Conservation (phyloP, 2,888 invertebrate species). For the Cheilosia vulpina region DNA sequence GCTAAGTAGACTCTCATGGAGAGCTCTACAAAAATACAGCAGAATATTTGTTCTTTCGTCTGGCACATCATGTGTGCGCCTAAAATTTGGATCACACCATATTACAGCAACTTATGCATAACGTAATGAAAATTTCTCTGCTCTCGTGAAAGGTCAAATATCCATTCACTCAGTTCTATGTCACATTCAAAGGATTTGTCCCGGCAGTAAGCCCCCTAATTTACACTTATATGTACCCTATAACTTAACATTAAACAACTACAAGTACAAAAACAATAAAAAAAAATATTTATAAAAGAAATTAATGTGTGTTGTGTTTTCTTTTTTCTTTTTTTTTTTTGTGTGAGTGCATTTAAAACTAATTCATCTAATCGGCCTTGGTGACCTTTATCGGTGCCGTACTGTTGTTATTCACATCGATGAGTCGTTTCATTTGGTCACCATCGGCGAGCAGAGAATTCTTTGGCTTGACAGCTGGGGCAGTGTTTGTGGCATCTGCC, state of each 20-base stretch:
- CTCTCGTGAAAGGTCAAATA: slow-evolving; percentile 5
- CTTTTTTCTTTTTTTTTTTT: background rate
- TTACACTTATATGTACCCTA: slow-evolving; percentile 59
- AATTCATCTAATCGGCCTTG: slow-evolving; percentile 78
- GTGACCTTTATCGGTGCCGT: slow-evolving; percentile 76
- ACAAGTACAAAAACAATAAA: slow-evolving; percentile 35
- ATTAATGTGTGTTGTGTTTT: background rate
- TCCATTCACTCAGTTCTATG: slow-evolving; percentile 59
- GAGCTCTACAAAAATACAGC: slow-evolving; percentile 47
- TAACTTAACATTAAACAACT: slow-evolving; percentile 46
- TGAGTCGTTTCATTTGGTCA: slow-evolving; percentile 80
- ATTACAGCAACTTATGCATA: background rate
- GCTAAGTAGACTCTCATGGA: slow-evolving; percentile 66
- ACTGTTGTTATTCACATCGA: slow-evolving; percentile 81
- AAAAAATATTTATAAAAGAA: slow-evolving; percentile 25
- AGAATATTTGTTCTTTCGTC: slow-evolving; percentile 12
- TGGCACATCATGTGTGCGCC: background rate
- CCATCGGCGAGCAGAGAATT: slow-evolving; percentile 78
- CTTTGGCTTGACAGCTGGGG: slow-evolving; percentile 77
- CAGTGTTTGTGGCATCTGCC: slow-evolving; percentile 77
- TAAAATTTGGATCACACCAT: slow-evolving; percentile 4
- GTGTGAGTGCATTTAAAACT: background rate
- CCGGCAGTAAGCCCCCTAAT: slow-evolving; percentile 26
- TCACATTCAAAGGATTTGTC: slow-evolving; percentile 43
- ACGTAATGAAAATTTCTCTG: slow-evolving; percentile 2